Evolutionary conservation across 2,797 vertebrate genomes (phyloP), one percentile per base, ranked within the genome.

Genomic region (Sus cebifrons): DNA sequence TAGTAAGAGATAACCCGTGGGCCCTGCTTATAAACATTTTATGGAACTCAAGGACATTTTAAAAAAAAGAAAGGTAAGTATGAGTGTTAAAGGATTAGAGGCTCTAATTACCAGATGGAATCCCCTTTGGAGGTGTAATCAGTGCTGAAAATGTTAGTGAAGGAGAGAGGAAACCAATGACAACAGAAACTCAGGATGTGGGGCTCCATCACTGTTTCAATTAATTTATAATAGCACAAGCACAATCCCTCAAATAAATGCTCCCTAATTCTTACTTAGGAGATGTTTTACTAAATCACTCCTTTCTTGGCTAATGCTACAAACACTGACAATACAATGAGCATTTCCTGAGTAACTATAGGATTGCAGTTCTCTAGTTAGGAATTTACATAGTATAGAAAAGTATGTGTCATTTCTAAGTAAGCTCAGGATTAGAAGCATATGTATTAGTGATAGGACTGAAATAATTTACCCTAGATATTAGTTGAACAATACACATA

Each of bases 251-350:
- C 5, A 88, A 86, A 68, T 21, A 73, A 75, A 85, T 91, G 16
- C 60, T 79, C 77, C 5, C 32, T 67, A 73, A 71, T 85, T 91
- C 54, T 93, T 95, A 15, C 90, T 92, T 94, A 83, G 23, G 85
- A 94, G n/a, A 52, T 40, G 73, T 73, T 89, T 89, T 68, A 52
- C 16, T 82, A 93, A 87, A 77, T 65, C 68, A 64, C 13, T 77
- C 23, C 79, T 89, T 79, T 97, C 74, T 83, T 91, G 78, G 25
- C n/a, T 95, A 54, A 71, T 60, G 52, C 10, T 40, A 65, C 3
- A 89, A 82, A 87, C 10, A 73, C 14, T 44, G 52, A 62, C 27
- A 92, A 78, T 49, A 32, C 18, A 89, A 67, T 65, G 54, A 84
- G n/a, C 23, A 18, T 91, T 68, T 95, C 70, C 32, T 71, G n/a